phyloP scores from a whole-genome alignment of 2,888 invertebrate genomes.

The Rhaphigaster nebulosa region DNA sequence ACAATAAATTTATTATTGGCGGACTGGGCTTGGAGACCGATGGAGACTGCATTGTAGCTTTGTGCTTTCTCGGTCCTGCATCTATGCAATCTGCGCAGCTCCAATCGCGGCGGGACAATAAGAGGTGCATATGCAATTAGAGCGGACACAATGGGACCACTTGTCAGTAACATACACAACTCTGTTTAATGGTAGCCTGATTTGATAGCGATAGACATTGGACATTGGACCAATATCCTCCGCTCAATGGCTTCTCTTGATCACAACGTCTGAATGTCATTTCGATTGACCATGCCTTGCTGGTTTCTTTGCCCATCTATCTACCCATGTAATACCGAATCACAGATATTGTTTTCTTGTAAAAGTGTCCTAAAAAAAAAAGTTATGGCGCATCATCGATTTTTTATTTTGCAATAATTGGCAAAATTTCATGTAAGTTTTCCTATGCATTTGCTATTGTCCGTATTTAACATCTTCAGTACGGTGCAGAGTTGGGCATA shows the following conservation, averaged over 20 bases:
- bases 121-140: conserved; percentile 19
- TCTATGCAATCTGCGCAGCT: not conserved
- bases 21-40: not conserved
- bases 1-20: not conserved
- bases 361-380: no score
- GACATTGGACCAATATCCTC: not conserved
- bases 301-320: not conserved
- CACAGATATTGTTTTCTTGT: not conserved
- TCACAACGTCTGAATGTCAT: not conserved
- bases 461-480: no score
- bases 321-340: not conserved
- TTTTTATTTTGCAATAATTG: no score
- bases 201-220: conserved; percentile 25
- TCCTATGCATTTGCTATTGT: no score
- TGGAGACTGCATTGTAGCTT: not conserved
- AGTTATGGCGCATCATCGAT: no score
- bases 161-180: conserved; percentile 17
- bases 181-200: not conserved
- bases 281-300: not conserved
- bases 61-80: not conserved
- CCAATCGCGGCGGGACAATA: not conserved
- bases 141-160: not conserved
- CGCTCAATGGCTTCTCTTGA: not conserved
- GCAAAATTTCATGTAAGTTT: no score
- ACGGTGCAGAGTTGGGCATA: no score